These are phyloP conservation scores for Trogon melanurus DNA, from an alignment of 2,113 vertebrate genomes.

Conservation along the genomic window DNA sequence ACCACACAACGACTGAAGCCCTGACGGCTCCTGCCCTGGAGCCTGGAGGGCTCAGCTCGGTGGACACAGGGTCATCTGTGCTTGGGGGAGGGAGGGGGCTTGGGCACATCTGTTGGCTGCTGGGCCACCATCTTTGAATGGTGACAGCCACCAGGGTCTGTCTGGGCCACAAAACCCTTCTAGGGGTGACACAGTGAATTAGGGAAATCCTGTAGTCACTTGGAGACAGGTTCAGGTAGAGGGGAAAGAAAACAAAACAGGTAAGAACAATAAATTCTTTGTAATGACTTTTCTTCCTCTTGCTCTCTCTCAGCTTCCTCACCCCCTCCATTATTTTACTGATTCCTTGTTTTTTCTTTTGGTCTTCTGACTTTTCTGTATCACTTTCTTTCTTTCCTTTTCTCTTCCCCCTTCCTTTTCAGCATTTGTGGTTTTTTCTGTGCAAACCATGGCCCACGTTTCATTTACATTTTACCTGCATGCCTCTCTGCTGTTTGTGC, in stretches of 20 bases:
- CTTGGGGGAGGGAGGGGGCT: not conserved
- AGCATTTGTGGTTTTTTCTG: not conserved
- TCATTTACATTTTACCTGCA: not conserved
- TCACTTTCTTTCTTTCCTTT: not conserved
- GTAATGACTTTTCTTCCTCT: not conserved
- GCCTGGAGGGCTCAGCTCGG: rapidly evolving
- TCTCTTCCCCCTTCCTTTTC: not conserved
- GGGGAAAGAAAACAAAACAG: not conserved
- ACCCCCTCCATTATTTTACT: not conserved
- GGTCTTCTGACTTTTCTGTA: not conserved
- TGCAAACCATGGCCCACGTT: rapidly evolving
- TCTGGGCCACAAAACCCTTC: not conserved
- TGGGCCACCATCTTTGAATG: not conserved
- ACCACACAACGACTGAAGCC: rapidly evolving
- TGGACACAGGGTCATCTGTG: not conserved
- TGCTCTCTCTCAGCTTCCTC: not conserved
- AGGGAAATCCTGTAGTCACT: not conserved
- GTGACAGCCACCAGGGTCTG: not conserved
- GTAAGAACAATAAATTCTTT: not conserved
- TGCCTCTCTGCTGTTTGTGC: rapidly evolving
- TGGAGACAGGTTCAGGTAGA: not conserved
- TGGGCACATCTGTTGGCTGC: not conserved
- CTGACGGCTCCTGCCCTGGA: not conserved
- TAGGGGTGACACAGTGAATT: not conserved
- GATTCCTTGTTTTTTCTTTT: not conserved